Base-by-base conservation (phyloP, 2,113 vertebrate genomes). In the Tiliqua scincoides region DNA sequence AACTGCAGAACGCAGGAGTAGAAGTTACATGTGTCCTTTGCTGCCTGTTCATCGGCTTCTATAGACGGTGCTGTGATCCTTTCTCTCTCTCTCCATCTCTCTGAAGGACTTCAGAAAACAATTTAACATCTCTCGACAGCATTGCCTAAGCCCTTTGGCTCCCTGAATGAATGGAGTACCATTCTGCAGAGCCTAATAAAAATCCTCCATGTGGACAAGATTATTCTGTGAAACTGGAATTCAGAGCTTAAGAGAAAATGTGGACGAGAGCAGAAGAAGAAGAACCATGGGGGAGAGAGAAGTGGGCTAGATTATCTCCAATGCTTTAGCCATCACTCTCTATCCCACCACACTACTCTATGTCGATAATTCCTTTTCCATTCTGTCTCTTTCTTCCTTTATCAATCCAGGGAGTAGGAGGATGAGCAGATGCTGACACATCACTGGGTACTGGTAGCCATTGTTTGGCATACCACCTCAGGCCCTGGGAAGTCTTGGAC, bases 111-210 rank as follows among this genome's bases (percentile, higher is more conserved):
- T 86, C 85, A 67, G 83, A 84, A 84, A 74, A 84, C 43, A 76
- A 85, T 77, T 77, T 77, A 85, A 76, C 43, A 67, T 67, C 83
- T 84, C 71, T 85, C 73, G 77, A 52, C 61, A 85, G 83, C 14
- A 68, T 30, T 67, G 67, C n/a, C 73, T 54, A 77, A 77, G 62
- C 71, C 70, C 61, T 43, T 67, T 0, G 1, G 63, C n/a, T 65
- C 59, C 54, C 57, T 23, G 3, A 59, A 35, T 32, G 8, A 5
- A 35, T 25, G 52, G 12, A 82, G 65, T 35, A 12, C 76, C 77
- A 68, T 17, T 20, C 83, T 7, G 9, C 37, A 65, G 75, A 84
- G 30, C 86, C 75, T 80, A 18, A 72, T 81, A 25, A 32, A 72
- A 2, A 6, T 20, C 52, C 63, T 79, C 21, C 0, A 23, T 18